These are phyloP conservation scores for Lepidonotus clava DNA, from an alignment of 2,888 invertebrate genomes.

Conservation along the genomic window DNA sequence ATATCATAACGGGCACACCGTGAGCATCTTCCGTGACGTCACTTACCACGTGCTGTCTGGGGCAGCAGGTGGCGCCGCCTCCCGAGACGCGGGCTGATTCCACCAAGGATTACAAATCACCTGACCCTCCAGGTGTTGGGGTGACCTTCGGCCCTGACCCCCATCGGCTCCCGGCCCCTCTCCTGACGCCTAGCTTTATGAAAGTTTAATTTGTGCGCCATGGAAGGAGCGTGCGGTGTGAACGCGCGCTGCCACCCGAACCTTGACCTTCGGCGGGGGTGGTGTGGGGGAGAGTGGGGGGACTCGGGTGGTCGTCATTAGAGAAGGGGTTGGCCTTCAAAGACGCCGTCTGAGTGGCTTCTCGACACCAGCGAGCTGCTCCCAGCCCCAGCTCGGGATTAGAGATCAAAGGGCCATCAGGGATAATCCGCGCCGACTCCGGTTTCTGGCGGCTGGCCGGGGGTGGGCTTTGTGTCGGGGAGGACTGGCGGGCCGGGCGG, in stretches of 20 bases:
- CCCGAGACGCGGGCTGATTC: not conserved
- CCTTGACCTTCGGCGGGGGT: not conserved
- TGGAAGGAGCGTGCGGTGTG: not conserved
- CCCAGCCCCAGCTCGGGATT: conserved; percentile 2
- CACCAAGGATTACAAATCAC: conserved; percentile 30
- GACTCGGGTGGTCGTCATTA: not conserved
- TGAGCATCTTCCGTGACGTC: not conserved
- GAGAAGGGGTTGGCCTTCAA: not conserved
- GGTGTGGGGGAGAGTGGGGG: not conserved
- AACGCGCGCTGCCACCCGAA: not conserved
- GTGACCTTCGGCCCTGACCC: not conserved
- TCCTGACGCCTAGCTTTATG: not conserved
- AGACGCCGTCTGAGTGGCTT: not conserved
- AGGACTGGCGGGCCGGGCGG: no score
- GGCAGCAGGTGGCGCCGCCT: no score
- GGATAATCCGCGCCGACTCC: no score
- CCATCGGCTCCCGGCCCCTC: no score
- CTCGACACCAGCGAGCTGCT: not conserved
- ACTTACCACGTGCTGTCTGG: no score
- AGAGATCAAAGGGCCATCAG: conserved; percentile 3
- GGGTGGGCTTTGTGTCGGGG: no score
- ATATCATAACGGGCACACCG: not conserved
- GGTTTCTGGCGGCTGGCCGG: no score
- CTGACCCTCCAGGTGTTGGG: conserved; percentile 9
- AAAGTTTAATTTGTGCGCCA: not conserved